These are phyloP conservation scores for Lasius fuliginosus DNA, from an alignment of 2,888 invertebrate genomes.

Conservation along the genomic window DNA sequence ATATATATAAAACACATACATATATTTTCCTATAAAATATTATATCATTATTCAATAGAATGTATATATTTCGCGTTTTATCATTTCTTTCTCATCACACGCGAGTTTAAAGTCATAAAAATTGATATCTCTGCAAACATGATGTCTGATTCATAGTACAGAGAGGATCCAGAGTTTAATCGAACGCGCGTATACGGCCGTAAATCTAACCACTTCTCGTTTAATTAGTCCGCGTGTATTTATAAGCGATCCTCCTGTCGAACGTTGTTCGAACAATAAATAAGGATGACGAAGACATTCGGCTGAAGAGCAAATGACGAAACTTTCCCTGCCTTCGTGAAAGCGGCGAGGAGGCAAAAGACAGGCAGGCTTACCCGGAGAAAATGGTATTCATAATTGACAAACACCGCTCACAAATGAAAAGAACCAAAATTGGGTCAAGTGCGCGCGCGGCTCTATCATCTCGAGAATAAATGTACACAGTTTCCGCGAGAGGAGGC, in stretches of 20 bases:
- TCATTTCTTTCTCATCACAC: not conserved
- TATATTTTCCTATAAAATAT: not conserved
- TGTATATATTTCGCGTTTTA: not conserved
- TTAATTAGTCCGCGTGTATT: slow-evolving; percentile 36
- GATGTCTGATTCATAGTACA: not conserved
- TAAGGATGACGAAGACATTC: slow-evolving; percentile 26
- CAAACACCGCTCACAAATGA: slow-evolving; percentile 44
- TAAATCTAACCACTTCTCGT: slow-evolving; percentile 22
- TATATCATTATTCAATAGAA: not conserved
- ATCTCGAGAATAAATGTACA: slow-evolving; percentile 51
- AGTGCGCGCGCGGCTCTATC: slow-evolving; percentile 40
- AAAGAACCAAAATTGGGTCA: slow-evolving; percentile 65
- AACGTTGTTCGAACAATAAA: slow-evolving; percentile 19
- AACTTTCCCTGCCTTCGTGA: not conserved
- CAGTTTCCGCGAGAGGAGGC: not conserved
- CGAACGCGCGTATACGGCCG: not conserved
- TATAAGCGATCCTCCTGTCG: slow-evolving; percentile 7
- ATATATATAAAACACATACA: too few species aligned
- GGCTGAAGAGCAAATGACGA: slow-evolving; percentile 16
- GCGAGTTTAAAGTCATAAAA: not conserved
- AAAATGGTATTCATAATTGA: slow-evolving; percentile 67
- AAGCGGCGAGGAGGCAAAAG: not conserved
- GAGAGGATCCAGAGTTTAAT: slow-evolving; percentile 6
- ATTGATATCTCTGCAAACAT: slow-evolving; percentile 16
- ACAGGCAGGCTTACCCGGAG: not conserved